Percentiles rank a stretch among this genome's conserved stretches.
Conservation (phyloP, 2,797 vertebrate species). For the Schizothorax lantsangensis region DNA sequence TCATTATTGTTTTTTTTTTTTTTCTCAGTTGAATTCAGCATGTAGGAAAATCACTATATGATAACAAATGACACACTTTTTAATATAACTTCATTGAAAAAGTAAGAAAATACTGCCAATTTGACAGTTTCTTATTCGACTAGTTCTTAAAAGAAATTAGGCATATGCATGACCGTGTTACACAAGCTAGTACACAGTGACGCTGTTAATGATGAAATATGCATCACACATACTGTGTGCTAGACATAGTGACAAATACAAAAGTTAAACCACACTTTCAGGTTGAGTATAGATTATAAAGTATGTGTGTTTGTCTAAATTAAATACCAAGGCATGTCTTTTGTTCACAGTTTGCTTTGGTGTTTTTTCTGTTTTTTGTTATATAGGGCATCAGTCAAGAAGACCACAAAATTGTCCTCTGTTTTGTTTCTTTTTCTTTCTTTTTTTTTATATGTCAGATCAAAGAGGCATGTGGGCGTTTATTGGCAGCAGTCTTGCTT, state of each 20-base stretch:
- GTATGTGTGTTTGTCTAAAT: neutral
- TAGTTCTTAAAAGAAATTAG: neutral
- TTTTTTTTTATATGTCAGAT: slow-evolving; percentile 13
- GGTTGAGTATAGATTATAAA: neutral
- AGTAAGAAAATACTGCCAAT: neutral
- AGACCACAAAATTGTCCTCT: neutral
- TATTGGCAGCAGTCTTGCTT: slow-evolving; percentile 1
- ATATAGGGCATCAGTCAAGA: neutral
- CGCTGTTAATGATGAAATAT: neutral
- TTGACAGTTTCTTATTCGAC: neutral
- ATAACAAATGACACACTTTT: neutral
- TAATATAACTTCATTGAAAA: neutral
- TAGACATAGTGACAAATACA: neutral
- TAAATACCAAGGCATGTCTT: neutral
- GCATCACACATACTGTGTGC: neutral
- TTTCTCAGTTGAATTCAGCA: neutral
- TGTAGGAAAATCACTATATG: no score
- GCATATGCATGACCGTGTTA: neutral
- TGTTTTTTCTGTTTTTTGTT: neutral
- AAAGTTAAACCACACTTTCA: neutral
- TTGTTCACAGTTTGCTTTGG: neutral
- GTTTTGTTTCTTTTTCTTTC: neutral
- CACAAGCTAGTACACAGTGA: neutral
- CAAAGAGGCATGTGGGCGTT: slow-evolving; percentile 1
- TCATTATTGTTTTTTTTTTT: no score